These are phyloP conservation scores for Rhodinocichla rosea DNA, from an alignment of 2,113 vertebrate species.

Conservation along the genomic window DNA sequence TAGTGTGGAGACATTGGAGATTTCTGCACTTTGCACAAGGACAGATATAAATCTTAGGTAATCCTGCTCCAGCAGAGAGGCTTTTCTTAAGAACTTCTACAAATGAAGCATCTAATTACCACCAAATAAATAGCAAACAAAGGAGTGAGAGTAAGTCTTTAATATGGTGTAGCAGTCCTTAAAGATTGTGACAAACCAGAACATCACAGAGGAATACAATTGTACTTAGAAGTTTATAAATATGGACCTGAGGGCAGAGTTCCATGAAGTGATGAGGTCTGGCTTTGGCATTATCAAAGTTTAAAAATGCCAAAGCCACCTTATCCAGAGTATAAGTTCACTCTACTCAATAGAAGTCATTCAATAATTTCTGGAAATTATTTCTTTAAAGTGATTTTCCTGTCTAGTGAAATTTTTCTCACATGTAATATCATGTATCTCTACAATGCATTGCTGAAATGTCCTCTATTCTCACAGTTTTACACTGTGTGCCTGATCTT, in stretches of 20 bases:
- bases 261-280: neutral
- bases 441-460: neutral
- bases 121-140: conserved; percentile 28
- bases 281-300: neutral
- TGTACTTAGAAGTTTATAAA: neutral
- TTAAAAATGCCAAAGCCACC: neutral
- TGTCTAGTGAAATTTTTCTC: neutral
- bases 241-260: neutral
- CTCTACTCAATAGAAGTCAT: neutral
- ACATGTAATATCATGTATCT: neutral
- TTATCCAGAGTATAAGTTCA: neutral
- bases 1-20: conserved; percentile 29
- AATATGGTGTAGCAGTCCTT: neutral
- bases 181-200: neutral
- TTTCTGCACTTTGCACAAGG: neutral
- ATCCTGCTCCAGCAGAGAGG: conserved; percentile 11
- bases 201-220: neutral
- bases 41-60: conserved; percentile 46
- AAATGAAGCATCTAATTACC: conserved; percentile 59
- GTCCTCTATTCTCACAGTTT: neutral
- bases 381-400: neutral
- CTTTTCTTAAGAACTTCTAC: conserved; percentile 50
- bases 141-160: neutral
- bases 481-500: neutral
- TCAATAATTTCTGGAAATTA: neutral